These are phyloP conservation scores for Unio delphinus DNA, from an alignment of 2,888 invertebrate genomes.

Conservation along the genomic window DNA sequence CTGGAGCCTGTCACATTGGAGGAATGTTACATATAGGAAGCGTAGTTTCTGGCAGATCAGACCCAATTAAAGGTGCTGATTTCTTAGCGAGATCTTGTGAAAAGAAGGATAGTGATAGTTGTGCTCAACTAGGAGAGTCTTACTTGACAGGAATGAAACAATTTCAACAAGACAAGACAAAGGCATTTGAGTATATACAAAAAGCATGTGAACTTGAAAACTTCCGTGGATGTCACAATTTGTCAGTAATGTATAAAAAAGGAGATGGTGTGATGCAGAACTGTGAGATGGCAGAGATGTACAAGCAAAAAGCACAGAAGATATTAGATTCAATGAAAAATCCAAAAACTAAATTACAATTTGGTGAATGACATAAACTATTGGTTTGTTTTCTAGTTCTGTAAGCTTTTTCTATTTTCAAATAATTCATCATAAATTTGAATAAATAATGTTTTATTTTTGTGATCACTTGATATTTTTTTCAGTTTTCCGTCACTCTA, in stretches of 20 bases:
- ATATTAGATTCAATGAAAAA: too few relatives aligned
- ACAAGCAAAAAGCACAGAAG: slow-evolving; percentile 80
- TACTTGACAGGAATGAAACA: slow-evolving; percentile 81
- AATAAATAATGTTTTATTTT: too few relatives aligned
- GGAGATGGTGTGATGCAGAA: slow-evolving; percentile 83
- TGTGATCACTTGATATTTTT: too few relatives aligned
- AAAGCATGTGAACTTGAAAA: slow-evolving; percentile 87
- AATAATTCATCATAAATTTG: too few relatives aligned
- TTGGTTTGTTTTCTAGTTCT: too few relatives aligned
- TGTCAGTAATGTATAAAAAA: slow-evolving; percentile 82
- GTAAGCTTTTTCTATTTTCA: too few relatives aligned
- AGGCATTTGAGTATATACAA: slow-evolving; percentile 84
- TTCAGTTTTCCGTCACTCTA: too few relatives aligned
- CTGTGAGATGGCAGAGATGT: slow-evolving; percentile 80
- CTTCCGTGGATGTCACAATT: slow-evolving; percentile 89
- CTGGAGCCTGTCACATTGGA: neutral
- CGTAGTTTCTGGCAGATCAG: neutral
- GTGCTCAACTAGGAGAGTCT: slow-evolving; percentile 74
- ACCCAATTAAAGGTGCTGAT: slow-evolving; percentile 3
- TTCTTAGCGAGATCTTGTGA: slow-evolving; percentile 10
- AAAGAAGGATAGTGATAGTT: slow-evolving; percentile 10
- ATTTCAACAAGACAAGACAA: slow-evolving; percentile 78
- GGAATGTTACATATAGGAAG: slow-evolving; percentile 3
- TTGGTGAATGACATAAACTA: too few relatives aligned
- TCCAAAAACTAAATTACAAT: too few relatives aligned